Percentiles rank a stretch among this genome's conserved stretches.
phyloP scores from a whole-genome alignment of 92 coral and sea anemone species.

The Epizoanthus scotinus region DNA sequence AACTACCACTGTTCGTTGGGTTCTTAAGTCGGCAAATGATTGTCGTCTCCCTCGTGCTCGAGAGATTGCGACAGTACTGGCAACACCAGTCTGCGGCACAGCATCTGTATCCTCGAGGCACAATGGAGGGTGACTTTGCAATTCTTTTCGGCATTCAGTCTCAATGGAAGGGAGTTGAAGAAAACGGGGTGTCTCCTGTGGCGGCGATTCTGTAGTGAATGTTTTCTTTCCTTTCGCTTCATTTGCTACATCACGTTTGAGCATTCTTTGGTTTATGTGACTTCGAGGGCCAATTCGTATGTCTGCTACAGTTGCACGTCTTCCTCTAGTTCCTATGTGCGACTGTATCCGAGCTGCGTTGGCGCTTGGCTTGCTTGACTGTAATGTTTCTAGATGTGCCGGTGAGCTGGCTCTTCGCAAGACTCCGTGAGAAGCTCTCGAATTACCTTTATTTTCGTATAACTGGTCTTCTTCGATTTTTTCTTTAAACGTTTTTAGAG shows the following conservation, averaged over 20 bases:
- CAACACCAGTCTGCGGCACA: background rate
- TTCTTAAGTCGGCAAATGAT: constrained; percentile 18
- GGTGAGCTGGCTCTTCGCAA: background rate
- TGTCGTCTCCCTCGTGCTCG: constrained; percentile 2
- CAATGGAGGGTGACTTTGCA: background rate
- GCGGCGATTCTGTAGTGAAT: background rate
- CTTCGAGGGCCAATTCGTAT: too few relatives aligned
- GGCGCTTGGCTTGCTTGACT: background rate
- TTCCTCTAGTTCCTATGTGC: background rate
- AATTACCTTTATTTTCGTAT: background rate
- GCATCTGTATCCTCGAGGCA: background rate
- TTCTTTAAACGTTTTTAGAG: too few relatives aligned
- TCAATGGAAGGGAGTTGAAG: background rate
- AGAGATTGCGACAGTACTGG: background rate
- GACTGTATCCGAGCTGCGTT: background rate
- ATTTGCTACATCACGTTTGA: background rate
- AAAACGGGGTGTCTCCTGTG: background rate
- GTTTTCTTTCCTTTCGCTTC: background rate
- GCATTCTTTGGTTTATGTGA: too few relatives aligned
- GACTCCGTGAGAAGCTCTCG: background rate
- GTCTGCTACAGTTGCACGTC: background rate
- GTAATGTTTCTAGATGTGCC: background rate
- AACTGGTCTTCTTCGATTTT: too few relatives aligned
- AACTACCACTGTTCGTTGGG: background rate
- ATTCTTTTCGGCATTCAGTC: too few relatives aligned